These are phyloP conservation scores for Spilogale gracilis DNA, from an alignment of 2,113 vertebrate species.

Conservation along the genomic window DNA sequence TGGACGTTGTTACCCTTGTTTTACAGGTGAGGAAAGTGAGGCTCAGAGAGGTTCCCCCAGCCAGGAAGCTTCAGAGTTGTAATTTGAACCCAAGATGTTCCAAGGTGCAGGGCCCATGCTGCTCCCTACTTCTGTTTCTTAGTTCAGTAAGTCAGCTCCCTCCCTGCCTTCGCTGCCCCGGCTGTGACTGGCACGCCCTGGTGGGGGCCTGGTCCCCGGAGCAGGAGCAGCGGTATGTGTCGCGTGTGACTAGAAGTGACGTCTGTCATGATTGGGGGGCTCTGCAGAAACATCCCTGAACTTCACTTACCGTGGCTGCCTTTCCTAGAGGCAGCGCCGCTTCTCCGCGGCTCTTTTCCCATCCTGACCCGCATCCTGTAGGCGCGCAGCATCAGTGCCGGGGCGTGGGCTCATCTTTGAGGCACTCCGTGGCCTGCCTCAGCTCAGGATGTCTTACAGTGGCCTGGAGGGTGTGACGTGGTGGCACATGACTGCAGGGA, in stretches of 20 bases:
- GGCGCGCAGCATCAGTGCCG: rapidly evolving
- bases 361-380: not conserved
- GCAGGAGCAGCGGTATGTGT: not conserved
- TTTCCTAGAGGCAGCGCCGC: not conserved
- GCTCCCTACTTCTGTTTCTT: not conserved
- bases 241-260: not conserved
- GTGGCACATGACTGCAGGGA: rapidly evolving
- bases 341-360: not conserved
- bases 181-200: not conserved
- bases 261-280: rapidly evolving
- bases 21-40: not conserved
- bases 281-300: not conserved
- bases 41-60: not conserved
- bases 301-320: not conserved
- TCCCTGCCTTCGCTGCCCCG: not conserved
- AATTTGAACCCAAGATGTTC: not conserved
- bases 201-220: not conserved
- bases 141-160: rapidly evolving
- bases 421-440: not conserved
- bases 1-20: not conserved
- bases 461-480: not conserved
- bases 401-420: rapidly evolving
- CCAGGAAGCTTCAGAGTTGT: not conserved
- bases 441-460: not conserved
- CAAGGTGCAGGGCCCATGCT: rapidly evolving